Evolutionary conservation across 2,797 vertebrate species (phyloP).

Genomic region (Melanogrammus aeglefinus): DNA sequence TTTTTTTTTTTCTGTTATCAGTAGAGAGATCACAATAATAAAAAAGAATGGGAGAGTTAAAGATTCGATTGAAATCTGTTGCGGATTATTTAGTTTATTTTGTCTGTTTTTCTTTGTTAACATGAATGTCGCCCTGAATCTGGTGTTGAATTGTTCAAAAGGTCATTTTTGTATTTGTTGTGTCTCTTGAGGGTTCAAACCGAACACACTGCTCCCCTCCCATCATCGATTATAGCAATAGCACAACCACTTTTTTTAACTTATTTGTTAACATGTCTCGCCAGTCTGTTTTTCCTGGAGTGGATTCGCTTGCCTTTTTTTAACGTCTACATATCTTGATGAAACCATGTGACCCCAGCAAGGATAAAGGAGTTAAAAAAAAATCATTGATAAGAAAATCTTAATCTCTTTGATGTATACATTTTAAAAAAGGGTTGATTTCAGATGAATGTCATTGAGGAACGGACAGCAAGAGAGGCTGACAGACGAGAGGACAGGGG

Average conservation of each 20-base stretch:
- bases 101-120: neutral
- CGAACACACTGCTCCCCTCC: neutral
- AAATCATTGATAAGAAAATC: neutral
- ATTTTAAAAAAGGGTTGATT: neutral
- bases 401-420: neutral
- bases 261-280: neutral
- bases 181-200: neutral
- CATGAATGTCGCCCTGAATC: neutral
- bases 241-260: neutral
- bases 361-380: neutral
- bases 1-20: neutral
- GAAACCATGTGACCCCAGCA: neutral
- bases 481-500: neutral
- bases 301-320: neutral
- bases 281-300: neutral
- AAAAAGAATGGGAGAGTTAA: neutral
- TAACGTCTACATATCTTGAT: neutral
- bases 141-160: neutral
- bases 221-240: neutral
- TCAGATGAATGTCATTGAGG: neutral
- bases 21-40: neutral
- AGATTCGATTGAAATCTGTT: neutral
- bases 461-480: neutral
- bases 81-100: too few relatives aligned
- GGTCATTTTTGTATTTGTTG: neutral